Base-by-base conservation (phyloP, 1,140 invertebrate genomes). In the Formica selysi region DNA sequence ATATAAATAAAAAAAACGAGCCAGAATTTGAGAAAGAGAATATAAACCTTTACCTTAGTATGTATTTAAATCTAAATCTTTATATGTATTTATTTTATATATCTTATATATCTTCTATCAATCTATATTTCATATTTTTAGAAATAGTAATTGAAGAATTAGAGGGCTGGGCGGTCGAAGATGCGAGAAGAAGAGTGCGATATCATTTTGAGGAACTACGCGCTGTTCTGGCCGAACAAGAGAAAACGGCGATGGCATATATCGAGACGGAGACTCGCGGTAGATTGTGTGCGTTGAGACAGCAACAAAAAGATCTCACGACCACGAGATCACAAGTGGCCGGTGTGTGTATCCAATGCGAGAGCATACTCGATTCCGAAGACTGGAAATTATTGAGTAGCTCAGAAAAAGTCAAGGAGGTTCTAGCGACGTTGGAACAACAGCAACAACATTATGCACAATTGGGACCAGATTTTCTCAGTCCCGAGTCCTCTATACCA, bases 361-460 rank as follows among this genome's bases (percentile, higher is more conserved):
- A 96, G 86, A 94, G 94, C 59, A 95, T 95, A 10, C 91, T 96
- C 19, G 95, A 96, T 76, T 95, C 96, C 88, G 96, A 96, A 91
- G 96, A 96, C 89, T 95, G 96, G 80, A 95, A 96, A 76, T 92
- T 97, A 19, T 70, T 96, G 10, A 91, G 95, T 48, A 96, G 95
- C 5, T 95, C 95, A 36, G 91, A 93, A 19, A 96, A 96, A 86
- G 94, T 97, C 0, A 95, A 95, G 76, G 94, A 96, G 81, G 94
- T 96, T 41, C 85, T 96, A 38, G 95, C 95, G 26, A 95, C 96
- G 0, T 92, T 96, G 71, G 96, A 96, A 88, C 96, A 96, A 89
- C 96, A 96, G 74, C 96, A 96, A 80, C 95, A 96, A 81, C 96
- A 96, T 91, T 96, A 96, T 89, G 94, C 95, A 44, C 96, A 96